Conservation (phyloP, 2,888 invertebrate species). For the Parnassius apollo region DNA sequence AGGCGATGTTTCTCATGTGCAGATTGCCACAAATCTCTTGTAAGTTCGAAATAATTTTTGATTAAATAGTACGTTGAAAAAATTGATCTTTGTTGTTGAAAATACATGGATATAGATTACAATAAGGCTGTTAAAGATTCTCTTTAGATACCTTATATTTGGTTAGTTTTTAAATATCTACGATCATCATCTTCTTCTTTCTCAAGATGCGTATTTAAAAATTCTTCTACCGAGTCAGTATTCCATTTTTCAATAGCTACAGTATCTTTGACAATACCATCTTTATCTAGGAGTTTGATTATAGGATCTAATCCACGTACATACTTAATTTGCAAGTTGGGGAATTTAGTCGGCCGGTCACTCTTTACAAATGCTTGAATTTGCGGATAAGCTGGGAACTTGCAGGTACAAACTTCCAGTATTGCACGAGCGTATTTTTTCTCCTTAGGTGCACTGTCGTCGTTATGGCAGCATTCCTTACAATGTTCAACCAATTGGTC, state of each 20-base stretch:
- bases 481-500: slow-evolving; percentile 85
- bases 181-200: slow-evolving; percentile 78
- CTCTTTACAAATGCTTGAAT: slow-evolving; percentile 99
- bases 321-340: slow-evolving; percentile 95
- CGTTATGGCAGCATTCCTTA: slow-evolving; percentile 89
- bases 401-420: slow-evolving; percentile 98
- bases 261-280: slow-evolving; percentile 91
- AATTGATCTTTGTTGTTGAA: slow-evolving; percentile 5
- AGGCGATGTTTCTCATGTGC: slow-evolving; percentile 96
- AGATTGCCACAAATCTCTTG: slow-evolving; percentile 91
- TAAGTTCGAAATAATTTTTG: slow-evolving; percentile 52
- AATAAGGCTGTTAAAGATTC: background rate
- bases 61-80: slow-evolving; percentile 23
- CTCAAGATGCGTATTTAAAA: slow-evolving; percentile 92
- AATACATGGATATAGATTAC: too few relatives aligned
- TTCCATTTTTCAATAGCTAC: slow-evolving; percentile 99
- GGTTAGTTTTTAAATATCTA: slow-evolving; percentile 83
- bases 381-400: slow-evolving; percentile 98
- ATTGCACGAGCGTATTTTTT: slow-evolving; percentile 95
- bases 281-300: slow-evolving; percentile 93
- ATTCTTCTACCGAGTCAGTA: slow-evolving; percentile 98
- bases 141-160: slow-evolving; percentile 62
- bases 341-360: slow-evolving; percentile 93
- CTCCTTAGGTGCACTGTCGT: slow-evolving; percentile 83
- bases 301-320: slow-evolving; percentile 96